A percentile compares a stretch with the other conserved stretches of the same genome.
These are phyloP conservation scores for Cephalopholis sonnerati DNA, from an alignment of 2,113 vertebrate genomes.

Conservation along the genomic window DNA sequence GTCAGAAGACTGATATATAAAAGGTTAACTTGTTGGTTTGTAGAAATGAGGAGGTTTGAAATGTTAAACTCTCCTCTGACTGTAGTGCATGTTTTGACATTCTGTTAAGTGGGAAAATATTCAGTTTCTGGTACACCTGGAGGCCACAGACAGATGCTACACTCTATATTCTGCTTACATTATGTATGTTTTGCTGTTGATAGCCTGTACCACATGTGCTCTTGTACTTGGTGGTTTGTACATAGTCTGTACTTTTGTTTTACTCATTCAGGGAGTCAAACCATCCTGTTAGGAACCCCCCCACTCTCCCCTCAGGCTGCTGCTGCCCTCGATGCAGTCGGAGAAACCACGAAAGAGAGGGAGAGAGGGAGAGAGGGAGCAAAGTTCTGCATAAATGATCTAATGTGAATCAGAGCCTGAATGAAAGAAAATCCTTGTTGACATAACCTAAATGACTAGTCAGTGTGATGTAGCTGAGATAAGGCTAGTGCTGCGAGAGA, in stretches of 20 bases:
- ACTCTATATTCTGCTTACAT: not conserved
- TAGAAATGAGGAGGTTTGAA: not conserved
- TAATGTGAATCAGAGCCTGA: conserved; percentile 12
- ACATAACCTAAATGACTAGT: conserved; percentile 55
- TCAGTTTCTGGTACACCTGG: not conserved
- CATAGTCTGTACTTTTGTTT: not conserved
- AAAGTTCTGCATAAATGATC: conserved; percentile 18
- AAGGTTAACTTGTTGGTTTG: not conserved
- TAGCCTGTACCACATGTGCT: not conserved
- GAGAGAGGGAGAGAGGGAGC: not conserved
- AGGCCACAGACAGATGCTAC: not conserved
- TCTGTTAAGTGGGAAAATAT: not conserved
- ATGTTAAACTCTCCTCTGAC: not conserved
- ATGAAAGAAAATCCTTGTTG: conserved; percentile 37
- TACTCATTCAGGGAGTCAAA: not conserved
- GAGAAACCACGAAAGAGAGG: not conserved
- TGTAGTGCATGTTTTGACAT: no score
- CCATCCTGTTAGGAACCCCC: not conserved
- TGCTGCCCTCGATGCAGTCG: not conserved
- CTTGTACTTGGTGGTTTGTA: not conserved
- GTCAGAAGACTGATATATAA: not conserved
- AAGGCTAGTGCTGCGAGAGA: not conserved
- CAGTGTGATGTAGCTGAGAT: conserved; percentile 32
- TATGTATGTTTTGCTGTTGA: not conserved
- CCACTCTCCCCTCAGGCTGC: not conserved